Conservation (phyloP, 2,797 vertebrate species). For the Rhabdophis nuchalis region DNA sequence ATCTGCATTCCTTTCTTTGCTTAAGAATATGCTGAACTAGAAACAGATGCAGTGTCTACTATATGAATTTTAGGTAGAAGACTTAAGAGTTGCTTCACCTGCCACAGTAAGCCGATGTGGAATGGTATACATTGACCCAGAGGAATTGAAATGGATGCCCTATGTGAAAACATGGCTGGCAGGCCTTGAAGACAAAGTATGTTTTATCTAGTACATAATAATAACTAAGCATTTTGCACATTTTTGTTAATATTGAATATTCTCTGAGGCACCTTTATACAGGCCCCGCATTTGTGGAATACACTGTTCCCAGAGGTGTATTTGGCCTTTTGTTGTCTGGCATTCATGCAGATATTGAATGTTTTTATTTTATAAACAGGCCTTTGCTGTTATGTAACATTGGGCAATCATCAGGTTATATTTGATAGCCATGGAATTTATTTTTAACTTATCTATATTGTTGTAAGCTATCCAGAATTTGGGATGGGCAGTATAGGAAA, state of each 20-base stretch:
- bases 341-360: not conserved
- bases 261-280: not conserved
- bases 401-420: not conserved
- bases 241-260: not conserved
- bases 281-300: not conserved
- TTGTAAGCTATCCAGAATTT: not conserved
- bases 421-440: not conserved
- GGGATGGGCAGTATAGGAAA: not conserved
- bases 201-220: not conserved
- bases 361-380: not conserved
- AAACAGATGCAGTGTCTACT: not conserved
- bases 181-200: constrained; percentile 71
- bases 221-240: not conserved
- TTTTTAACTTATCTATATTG: not conserved
- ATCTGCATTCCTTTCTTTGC: not conserved
- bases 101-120: constrained; percentile 89
- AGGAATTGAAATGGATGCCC: constrained; percentile 87
- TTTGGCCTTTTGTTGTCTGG: not conserved
- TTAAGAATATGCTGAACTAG: not conserved
- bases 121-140: constrained; percentile 86
- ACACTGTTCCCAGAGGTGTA: not conserved
- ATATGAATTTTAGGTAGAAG: constrained; percentile 77
- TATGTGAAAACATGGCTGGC: constrained; percentile 83
- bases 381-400: not conserved
- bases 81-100: constrained; percentile 84